Conservation (phyloP, 2,888 invertebrate genomes). For the Xestia sexstrigata region DNA sequence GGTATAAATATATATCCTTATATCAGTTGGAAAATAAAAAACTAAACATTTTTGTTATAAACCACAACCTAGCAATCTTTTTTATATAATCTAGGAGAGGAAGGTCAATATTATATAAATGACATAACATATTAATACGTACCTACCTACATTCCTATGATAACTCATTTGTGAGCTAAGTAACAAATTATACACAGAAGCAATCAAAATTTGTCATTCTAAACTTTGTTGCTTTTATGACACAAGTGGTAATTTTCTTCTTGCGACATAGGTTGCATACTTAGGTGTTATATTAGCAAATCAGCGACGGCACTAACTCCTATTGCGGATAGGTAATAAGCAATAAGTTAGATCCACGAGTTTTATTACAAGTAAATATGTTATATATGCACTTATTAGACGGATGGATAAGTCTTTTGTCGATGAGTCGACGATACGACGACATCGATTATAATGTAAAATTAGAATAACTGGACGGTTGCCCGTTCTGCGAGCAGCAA, state of each 20-base stretch:
- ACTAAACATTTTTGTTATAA: not conserved
- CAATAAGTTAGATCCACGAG: conserved; percentile 29
- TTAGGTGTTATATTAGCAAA: conserved; percentile 38
- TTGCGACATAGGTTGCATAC: conserved; percentile 34
- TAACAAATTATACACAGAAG: conserved; percentile 25
- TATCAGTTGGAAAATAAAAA: not conserved
- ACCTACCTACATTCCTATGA: not conserved
- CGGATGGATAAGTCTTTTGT: conserved; percentile 83
- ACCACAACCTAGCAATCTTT: not conserved
- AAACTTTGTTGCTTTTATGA: conserved; percentile 49
- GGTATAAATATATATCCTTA: no score
- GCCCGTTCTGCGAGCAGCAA: conserved; percentile 88
- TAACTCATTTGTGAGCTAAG: conserved; percentile 22
- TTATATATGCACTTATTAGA: conserved; percentile 71
- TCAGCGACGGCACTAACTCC: conserved; percentile 18
- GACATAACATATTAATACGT: not conserved
- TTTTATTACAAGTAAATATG: conserved; percentile 24
- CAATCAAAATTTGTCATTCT: conserved; percentile 39
- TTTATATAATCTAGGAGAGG: not conserved
- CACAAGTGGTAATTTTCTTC: conserved; percentile 36
- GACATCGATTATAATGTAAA: conserved; percentile 90
- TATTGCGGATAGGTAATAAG: conserved; percentile 19
- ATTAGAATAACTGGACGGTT: conserved; percentile 91
- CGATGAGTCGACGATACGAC: conserved; percentile 86
- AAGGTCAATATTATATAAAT: not conserved